phyloP scores from a whole-genome alignment of 2,888 invertebrate species.

The Endomychus coccineus region DNA sequence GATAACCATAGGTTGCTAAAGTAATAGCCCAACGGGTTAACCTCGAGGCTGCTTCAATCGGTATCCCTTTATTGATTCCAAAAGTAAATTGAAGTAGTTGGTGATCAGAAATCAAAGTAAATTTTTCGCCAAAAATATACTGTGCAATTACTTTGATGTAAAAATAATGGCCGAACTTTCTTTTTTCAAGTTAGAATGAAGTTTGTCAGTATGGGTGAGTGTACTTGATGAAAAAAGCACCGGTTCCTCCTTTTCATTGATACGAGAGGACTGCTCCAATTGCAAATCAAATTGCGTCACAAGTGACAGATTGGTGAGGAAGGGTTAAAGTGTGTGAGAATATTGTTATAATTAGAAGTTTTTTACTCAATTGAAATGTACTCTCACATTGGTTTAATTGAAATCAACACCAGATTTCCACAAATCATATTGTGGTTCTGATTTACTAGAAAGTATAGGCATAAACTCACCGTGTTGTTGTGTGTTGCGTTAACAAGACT shows the following conservation, averaged over 20 bases:
- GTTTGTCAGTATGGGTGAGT: slow-evolving; percentile 14
- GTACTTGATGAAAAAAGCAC: too few species aligned
- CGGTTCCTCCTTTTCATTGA: too few species aligned
- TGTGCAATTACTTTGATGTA: too few species aligned
- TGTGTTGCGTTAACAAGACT: slow-evolving; percentile 21
- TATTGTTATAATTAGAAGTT: slow-evolving; percentile 18
- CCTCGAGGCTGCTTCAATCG: slow-evolving; percentile 14
- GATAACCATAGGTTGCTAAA: slow-evolving; percentile 18
- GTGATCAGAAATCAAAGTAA: slow-evolving; percentile 18
- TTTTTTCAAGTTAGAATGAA: slow-evolving; percentile 14
- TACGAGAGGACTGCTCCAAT: slow-evolving; percentile 22
- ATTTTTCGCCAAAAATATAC: too few species aligned
- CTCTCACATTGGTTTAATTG: slow-evolving; percentile 19
- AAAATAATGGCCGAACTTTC: too few species aligned
- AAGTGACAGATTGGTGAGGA: slow-evolving; percentile 19
- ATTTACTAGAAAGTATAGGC: slow-evolving; percentile 18
- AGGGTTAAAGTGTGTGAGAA: slow-evolving; percentile 22
- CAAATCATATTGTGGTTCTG: slow-evolving; percentile 18
- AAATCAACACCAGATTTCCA: slow-evolving; percentile 2
- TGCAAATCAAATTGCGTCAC: slow-evolving; percentile 23
- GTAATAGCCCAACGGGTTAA: slow-evolving; percentile 19
- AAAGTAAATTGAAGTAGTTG: slow-evolving; percentile 21
- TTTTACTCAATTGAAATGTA: slow-evolving; percentile 22
- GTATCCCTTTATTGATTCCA: slow-evolving; percentile 20
- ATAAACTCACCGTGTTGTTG: slow-evolving; percentile 22